Percentiles rank a stretch among this genome's conserved stretches.
These are phyloP conservation scores for Pholis gunnellus DNA, from an alignment of 2,113 vertebrate genomes.

Conservation along the genomic window DNA sequence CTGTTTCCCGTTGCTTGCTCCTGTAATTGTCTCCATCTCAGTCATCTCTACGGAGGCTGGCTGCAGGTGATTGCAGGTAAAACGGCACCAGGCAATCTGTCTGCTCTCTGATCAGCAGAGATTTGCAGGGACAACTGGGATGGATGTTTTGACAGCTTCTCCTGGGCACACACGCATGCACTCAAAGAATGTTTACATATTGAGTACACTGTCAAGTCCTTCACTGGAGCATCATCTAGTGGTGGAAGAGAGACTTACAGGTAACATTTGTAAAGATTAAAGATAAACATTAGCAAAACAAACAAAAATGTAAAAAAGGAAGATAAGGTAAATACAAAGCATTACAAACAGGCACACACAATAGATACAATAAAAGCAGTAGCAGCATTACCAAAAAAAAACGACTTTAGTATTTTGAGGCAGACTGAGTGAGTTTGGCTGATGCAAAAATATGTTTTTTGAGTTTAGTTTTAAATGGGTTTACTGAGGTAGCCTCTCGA, in stretches of 20 bases:
- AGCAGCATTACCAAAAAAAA: no score
- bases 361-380: neutral
- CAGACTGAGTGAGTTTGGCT: neutral
- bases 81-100: constrained; percentile 51
- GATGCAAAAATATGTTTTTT: neutral
- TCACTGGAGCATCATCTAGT: constrained; percentile 73
- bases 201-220: constrained; percentile 36
- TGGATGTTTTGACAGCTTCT: constrained; percentile 68
- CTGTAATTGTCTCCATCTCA: constrained; percentile 75
- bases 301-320: neutral
- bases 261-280: no score
- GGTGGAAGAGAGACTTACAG: constrained; percentile 17
- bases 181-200: neutral
- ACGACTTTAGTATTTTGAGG: neutral
- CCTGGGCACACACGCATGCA: constrained; percentile 6
- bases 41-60: constrained; percentile 53
- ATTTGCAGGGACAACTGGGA: constrained; percentile 56
- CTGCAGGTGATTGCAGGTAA: constrained; percentile 74
- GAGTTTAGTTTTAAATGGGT: no score
- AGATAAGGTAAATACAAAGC: neutral
- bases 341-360: neutral
- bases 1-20: constrained; percentile 74
- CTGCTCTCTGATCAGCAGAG: constrained; percentile 65
- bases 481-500: no score
- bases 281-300: neutral